These are phyloP conservation scores for Acleris sparsana DNA, from an alignment of 2,888 invertebrate genomes.

Conservation along the genomic window DNA sequence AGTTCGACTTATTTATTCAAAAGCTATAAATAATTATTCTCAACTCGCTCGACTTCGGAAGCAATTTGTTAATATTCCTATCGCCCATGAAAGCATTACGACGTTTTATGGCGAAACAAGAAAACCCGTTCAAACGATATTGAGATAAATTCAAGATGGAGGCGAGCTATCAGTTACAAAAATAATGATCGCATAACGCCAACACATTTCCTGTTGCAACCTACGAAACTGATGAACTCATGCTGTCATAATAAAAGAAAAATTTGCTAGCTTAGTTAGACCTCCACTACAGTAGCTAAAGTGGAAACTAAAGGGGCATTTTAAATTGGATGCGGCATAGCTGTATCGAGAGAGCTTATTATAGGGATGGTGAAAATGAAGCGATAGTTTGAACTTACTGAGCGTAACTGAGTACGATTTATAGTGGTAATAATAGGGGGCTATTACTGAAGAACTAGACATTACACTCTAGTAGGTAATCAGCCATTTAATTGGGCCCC, in stretches of 20 bases:
- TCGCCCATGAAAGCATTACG: slow-evolving; percentile 19
- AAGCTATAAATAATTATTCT: slow-evolving; percentile 10
- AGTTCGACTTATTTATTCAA: background rate
- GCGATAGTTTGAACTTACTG: slow-evolving; percentile 29
- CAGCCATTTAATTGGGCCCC: slow-evolving; percentile 18
- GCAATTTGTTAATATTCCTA: slow-evolving; percentile 31
- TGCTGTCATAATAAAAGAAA: slow-evolving; percentile 32
- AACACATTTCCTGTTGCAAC: slow-evolving; percentile 50
- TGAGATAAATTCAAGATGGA: slow-evolving; percentile 28
- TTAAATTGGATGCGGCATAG: slow-evolving; percentile 8
- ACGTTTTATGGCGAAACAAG: slow-evolving; percentile 11
- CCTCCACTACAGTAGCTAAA: background rate
- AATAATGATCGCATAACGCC: slow-evolving; percentile 49
- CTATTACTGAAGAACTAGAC: slow-evolving; percentile 17
- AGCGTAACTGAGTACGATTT: slow-evolving; percentile 27
- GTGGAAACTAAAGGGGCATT: background rate
- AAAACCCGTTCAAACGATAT: slow-evolving; percentile 25
- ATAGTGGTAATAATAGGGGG: slow-evolving; percentile 20
- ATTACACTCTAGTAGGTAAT: slow-evolving; percentile 14
- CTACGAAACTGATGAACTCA: slow-evolving; percentile 38
- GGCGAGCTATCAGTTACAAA: slow-evolving; percentile 44
- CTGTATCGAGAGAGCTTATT: slow-evolving; percentile 24
- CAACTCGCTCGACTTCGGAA: slow-evolving; percentile 20
- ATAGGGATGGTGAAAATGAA: slow-evolving; percentile 31
- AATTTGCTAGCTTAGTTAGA: slow-evolving; percentile 30